These are phyloP conservation scores for Aselliscus stoliczkanus DNA, from an alignment of 2,797 vertebrate species.

Conservation along the genomic window DNA sequence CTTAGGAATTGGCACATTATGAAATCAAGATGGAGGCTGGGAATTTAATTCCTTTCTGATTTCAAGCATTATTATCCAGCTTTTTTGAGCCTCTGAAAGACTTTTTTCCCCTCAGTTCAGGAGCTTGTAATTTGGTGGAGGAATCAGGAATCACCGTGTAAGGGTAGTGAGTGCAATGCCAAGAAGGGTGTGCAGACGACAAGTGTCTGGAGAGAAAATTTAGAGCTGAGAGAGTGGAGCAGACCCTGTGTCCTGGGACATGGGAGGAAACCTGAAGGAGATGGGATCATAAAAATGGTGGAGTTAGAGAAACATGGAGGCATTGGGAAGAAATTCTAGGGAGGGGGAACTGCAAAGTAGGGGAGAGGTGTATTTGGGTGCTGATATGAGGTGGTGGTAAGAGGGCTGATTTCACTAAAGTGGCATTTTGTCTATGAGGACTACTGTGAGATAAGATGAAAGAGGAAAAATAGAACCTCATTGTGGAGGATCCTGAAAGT, in stretches of 20 bases:
- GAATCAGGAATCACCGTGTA: not conserved
- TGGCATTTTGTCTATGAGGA: not conserved
- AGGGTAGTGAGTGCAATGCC: accelerated
- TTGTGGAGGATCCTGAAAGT: not conserved
- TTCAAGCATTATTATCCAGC: not conserved
- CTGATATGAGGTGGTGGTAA: not conserved
- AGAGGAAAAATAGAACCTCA: not conserved
- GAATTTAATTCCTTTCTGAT: not conserved
- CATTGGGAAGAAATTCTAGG: not conserved
- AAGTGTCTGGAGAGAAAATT: not conserved
- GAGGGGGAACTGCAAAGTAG: not conserved
- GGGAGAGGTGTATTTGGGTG: no score
- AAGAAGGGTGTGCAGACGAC: not conserved
- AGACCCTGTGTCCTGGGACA: not conserved
- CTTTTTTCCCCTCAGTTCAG: not conserved
- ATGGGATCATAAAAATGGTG: not conserved
- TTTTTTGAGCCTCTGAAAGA: not conserved
- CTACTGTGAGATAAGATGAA: not conserved
- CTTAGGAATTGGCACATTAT: not conserved
- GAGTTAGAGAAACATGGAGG: not conserved
- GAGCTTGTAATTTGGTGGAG: not conserved
- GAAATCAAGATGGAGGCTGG: not conserved
- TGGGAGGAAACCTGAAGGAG: not conserved
- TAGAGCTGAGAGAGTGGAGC: not conserved
- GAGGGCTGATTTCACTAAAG: not conserved